Conservation (phyloP, 2,113 vertebrate species). For the Phaetusa simplex region DNA sequence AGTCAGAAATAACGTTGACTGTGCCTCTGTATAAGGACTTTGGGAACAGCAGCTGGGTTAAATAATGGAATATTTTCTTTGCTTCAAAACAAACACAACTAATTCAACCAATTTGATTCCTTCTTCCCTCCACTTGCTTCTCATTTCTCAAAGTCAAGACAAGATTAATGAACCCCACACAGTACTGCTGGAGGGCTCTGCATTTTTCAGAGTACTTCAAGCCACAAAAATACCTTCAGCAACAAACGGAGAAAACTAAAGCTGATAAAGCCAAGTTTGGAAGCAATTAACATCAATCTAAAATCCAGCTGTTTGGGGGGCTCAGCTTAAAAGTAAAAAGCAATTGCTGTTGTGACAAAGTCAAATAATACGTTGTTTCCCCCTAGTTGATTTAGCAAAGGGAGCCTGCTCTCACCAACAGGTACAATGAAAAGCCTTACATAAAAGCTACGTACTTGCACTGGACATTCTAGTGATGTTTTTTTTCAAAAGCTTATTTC, state of each 20-base stretch:
- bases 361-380: not conserved
- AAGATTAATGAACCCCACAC: slow-evolving; percentile 37
- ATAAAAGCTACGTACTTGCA: not conserved
- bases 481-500: not conserved
- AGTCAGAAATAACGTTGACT: not conserved
- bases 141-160: slow-evolving; percentile 49
- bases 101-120: not conserved
- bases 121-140: not conserved
- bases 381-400: not conserved
- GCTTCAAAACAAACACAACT: not conserved
- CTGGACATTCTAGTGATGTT: not conserved
- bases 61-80: not conserved
- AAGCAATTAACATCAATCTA: slow-evolving; percentile 46
- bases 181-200: not conserved
- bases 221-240: slow-evolving; percentile 6
- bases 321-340: slow-evolving; percentile 28
- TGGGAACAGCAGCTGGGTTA: not conserved
- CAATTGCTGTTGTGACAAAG: slow-evolving; percentile 19
- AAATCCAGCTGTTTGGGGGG: slow-evolving; percentile 10
- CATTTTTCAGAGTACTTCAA: not conserved
- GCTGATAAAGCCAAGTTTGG: slow-evolving; percentile 28
- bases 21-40: not conserved
- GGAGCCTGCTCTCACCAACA: not conserved
- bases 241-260: not conserved
- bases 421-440: not conserved